Percentiles rank a stretch among this genome's conserved stretches.
These are phyloP conservation scores for Eurytoma adleriae DNA, from an alignment of 2,888 invertebrate genomes.

Conservation along the genomic window DNA sequence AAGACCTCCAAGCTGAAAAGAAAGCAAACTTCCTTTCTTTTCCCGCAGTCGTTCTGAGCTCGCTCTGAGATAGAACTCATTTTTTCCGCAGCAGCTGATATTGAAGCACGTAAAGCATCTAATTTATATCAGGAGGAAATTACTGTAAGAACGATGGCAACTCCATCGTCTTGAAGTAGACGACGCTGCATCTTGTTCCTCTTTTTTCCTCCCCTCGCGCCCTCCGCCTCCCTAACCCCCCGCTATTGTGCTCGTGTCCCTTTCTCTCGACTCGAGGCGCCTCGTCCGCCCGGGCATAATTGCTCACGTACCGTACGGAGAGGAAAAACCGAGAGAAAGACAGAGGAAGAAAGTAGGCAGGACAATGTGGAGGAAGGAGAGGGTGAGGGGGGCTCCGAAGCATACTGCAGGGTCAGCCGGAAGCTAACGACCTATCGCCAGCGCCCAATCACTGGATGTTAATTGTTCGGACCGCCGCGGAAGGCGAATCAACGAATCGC, in stretches of 20 bases:
- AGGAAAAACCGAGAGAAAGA: constrained; percentile 30
- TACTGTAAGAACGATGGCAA: constrained; percentile 53
- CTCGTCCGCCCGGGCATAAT: constrained; percentile 63
- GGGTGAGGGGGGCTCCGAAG: constrained; percentile 56
- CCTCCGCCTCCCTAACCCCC: not conserved
- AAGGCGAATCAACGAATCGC: constrained; percentile 60
- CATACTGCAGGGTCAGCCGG: constrained; percentile 69
- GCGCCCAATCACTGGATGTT: constrained; percentile 69
- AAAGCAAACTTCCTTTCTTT: constrained; percentile 14
- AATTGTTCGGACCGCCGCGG: constrained; percentile 63
- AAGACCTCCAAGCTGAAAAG: constrained; percentile 15
- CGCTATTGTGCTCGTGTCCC: constrained; percentile 53
- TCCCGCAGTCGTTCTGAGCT: constrained; percentile 5
- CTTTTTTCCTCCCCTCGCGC: constrained; percentile 9
- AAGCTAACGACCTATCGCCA: constrained; percentile 69
- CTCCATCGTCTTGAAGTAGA: constrained; percentile 49
- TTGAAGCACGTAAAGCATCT: constrained; percentile 58
- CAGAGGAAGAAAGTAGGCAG: constrained; percentile 13
- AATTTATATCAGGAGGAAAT: constrained; percentile 57
- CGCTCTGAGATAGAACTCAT: constrained; percentile 48
- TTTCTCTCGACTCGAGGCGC: constrained; percentile 39
- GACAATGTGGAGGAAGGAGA: constrained; percentile 8
- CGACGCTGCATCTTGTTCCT: constrained; percentile 34
- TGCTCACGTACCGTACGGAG: constrained; percentile 66
- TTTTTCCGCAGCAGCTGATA: constrained; percentile 53